Conservation (phyloP, 2,888 invertebrate genomes). For the Micropterix aruncella region DNA sequence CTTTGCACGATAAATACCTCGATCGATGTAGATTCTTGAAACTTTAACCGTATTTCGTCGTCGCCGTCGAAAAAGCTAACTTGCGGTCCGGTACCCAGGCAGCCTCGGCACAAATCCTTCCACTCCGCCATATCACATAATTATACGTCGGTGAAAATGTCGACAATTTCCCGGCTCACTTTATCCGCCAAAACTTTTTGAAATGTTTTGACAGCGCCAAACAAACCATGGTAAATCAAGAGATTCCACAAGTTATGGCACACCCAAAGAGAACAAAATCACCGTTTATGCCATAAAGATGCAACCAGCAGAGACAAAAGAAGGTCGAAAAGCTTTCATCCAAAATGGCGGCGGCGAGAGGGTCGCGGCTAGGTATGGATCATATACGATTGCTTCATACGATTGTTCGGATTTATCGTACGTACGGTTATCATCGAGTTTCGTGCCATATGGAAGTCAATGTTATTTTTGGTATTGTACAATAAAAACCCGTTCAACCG, state of each 20-base stretch:
- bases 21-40: slow-evolving; percentile 28
- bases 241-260: slow-evolving; percentile 19
- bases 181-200: not conserved
- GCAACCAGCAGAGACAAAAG: not conserved
- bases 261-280: slow-evolving; percentile 38
- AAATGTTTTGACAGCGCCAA: slow-evolving; percentile 36
- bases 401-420: no score
- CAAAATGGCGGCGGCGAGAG: no score
- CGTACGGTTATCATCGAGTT: no score
- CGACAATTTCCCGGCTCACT: not conserved
- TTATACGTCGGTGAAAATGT: slow-evolving; percentile 16
- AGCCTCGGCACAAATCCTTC: slow-evolving; percentile 33
- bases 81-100: slow-evolving; percentile 27
- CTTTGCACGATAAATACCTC: slow-evolving; percentile 27
- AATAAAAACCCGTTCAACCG: no score
- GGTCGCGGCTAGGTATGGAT: no score
- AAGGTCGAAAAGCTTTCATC: no score
- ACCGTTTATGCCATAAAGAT: slow-evolving; percentile 24
- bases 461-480: no score
- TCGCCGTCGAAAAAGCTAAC: slow-evolving; percentile 28
- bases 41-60: slow-evolving; percentile 24
- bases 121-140: slow-evolving; percentile 30
- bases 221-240: slow-evolving; percentile 14
- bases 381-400: no score
- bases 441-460: no score